Evolutionary conservation across 2,797 vertebrate genomes (phyloP).

Genomic region (Xiphorhynchus erythropygius): DNA sequence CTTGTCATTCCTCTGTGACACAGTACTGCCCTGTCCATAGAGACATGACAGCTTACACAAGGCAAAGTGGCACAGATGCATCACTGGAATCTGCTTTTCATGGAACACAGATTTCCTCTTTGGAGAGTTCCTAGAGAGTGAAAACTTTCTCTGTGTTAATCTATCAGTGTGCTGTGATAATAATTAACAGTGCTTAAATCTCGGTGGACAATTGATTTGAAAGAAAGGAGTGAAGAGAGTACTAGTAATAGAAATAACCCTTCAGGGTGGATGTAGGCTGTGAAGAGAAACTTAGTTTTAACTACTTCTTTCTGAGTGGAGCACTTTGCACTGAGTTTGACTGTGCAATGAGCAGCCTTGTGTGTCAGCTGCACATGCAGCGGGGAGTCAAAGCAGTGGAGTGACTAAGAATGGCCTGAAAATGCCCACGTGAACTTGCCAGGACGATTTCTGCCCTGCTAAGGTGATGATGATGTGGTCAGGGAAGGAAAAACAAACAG

Average conservation of each 20-base stretch:
- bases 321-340: background rate
- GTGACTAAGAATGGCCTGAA: background rate
- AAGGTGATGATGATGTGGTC: background rate
- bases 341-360: background rate
- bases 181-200: background rate
- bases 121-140: background rate
- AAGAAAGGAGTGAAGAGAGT: background rate
- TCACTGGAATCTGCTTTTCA: background rate
- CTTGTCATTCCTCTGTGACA: background rate
- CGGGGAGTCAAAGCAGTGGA: background rate
- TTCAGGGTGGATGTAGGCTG: background rate
- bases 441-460: background rate
- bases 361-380: background rate
- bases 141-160: background rate
- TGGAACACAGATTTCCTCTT: background rate
- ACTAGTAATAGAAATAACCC: background rate
- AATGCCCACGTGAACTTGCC: background rate
- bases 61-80: background rate
- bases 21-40: background rate
- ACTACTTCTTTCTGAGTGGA: background rate
- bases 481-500: background rate
- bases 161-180: background rate
- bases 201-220: background rate
- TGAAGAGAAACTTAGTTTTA: background rate
- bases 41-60: background rate